A percentile compares a stretch with the other conserved stretches of the same genome.
phyloP scores from a whole-genome alignment of 2,797 vertebrate species.

The Astyanax mexicanus region DNA sequence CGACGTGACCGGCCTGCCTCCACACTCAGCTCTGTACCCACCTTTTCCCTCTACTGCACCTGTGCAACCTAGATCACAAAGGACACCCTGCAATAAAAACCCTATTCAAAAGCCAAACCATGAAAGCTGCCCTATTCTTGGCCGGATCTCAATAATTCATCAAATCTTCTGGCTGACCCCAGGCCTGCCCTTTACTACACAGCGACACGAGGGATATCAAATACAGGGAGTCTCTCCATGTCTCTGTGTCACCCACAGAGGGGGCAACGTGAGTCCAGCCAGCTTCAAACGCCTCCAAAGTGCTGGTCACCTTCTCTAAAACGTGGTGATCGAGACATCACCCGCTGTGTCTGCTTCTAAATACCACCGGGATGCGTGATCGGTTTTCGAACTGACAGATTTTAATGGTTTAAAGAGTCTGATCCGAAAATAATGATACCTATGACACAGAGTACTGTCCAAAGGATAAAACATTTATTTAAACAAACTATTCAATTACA shows the following conservation, averaged over 20 bases:
- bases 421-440: neutral
- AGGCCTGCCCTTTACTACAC: constrained; percentile 61
- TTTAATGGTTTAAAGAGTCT: neutral
- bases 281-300: constrained; percentile 58
- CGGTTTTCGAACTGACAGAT: constrained; percentile 4
- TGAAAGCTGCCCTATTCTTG: constrained; percentile 57
- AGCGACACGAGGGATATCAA: constrained; percentile 51
- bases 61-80: neutral
- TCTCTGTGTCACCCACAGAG: constrained; percentile 50
- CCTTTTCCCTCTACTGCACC: too few species aligned
- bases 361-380: constrained; percentile 6
- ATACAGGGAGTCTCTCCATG: constrained; percentile 42
- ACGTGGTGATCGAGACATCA: neutral
- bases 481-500: too few species aligned
- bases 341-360: constrained; percentile 3
- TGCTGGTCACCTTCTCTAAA: constrained; percentile 27
- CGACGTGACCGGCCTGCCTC: neutral
- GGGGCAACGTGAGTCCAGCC: constrained; percentile 51
- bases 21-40: neutral
- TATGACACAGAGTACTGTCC: too few species aligned
- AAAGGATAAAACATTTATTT: too few species aligned
- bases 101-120: constrained; percentile 63
- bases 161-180: constrained; percentile 56
- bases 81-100: constrained; percentile 11
- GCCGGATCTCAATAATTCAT: constrained; percentile 66